Base-by-base conservation (phyloP, 53 echinoderm and acorn worm species). In the Arbacia lixula region DNA sequence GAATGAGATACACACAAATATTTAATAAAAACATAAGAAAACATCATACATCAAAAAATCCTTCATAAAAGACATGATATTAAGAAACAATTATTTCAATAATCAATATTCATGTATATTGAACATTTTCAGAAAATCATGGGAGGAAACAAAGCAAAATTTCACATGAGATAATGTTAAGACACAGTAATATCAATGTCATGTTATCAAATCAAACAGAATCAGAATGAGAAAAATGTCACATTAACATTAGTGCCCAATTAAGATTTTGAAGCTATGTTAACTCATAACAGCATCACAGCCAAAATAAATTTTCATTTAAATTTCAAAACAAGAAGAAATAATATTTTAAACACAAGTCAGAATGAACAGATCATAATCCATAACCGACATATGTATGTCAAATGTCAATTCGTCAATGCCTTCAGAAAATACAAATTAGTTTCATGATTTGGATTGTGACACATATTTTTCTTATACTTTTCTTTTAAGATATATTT, bases 1-100 rank as follows among this genome's bases (percentile, higher is more conserved):
- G 78, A 77, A 58, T 77, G 11, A 37, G 56, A 69, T 69, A 69
- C 69, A 69, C n/a, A n/a, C n/a, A n/a, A n/a, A n/a, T n/a, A n/a
- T 35, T 69, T 40, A 26, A 69, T 42, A 28, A 5, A 16, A 14
- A 39, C 10, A 74, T 31, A 28, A 72, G 19, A 74, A 33, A 20
- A 74, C 53, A 53, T 5, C 10, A 10, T n/a, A 74, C 32, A 5
- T 31, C 27, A 71, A 71, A 52, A 3, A 72, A 14, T 10, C 6
- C 14, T 14, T 12, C 12, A 53, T 34, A 35, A 51, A 0, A 53
- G 52, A 43, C 12, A 69, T 42, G 14, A 22, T 42, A 5, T 20
- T 10, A 46, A 46, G 49, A 46, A 14, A 46, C 14, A 8, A 46
- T 46, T 10, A 46, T 46, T 46, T 46, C 49, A 46, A 10, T 10